Percentiles rank a stretch among this genome's conserved stretches.
Conservation (phyloP, 2,113 vertebrate genomes). For the Thamnaconus septentrionalis region DNA sequence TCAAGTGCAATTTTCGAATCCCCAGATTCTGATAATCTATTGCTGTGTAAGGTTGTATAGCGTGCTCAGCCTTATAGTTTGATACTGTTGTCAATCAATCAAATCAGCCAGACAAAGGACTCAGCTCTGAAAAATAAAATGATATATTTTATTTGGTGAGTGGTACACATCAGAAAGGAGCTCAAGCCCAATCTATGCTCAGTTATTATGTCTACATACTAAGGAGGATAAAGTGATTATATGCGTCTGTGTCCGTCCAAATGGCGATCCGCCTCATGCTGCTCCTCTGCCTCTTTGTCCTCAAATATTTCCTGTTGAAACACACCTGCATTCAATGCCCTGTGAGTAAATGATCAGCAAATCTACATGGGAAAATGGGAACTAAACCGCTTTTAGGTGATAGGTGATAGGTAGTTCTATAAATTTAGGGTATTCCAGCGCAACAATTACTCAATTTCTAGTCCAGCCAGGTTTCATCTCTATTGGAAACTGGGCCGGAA, state of each 20-base stretch:
- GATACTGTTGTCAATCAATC: neutral
- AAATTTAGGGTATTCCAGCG: too few species aligned
- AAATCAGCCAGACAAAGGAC: conserved; percentile 72
- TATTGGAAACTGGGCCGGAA: too few species aligned
- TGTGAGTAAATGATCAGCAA: neutral
- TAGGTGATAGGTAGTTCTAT: too few species aligned
- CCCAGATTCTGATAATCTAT: too few species aligned
- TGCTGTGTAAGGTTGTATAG: neutral
- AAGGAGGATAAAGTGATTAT: conserved; percentile 64
- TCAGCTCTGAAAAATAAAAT: conserved; percentile 77
- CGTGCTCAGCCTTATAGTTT: neutral
- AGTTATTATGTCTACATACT: conserved; percentile 47
- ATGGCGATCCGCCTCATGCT: conserved; percentile 10
- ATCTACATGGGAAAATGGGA: too few species aligned
- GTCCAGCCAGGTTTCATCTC: too few species aligned
- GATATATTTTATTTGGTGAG: conserved; percentile 70
- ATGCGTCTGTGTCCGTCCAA: conserved; percentile 48
- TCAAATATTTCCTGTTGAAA: neutral
- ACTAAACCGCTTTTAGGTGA: too few species aligned
- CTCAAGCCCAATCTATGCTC: conserved; percentile 59
- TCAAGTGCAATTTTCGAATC: too few species aligned
- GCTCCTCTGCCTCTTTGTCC: neutral
- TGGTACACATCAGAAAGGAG: conserved; percentile 59
- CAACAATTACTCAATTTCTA: too few species aligned
- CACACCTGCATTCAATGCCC: neutral